Base-by-base conservation (phyloP, 2,113 vertebrate genomes). In the Psittacara wagleri region DNA sequence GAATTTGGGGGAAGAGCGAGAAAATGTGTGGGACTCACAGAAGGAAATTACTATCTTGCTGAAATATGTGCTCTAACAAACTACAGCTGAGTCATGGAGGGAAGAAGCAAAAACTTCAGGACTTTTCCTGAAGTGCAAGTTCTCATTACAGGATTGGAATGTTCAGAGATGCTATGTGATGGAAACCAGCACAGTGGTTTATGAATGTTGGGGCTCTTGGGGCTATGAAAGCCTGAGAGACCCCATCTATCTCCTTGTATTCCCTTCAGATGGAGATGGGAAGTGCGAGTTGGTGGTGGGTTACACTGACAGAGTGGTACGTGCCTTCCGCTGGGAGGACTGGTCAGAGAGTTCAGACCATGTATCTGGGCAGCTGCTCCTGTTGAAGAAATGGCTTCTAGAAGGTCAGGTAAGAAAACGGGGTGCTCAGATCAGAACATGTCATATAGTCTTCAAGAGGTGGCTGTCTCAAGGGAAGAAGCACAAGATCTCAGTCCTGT, bases 321-420 rank as follows among this genome's bases (percentile, higher is more conserved):
- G 99, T 87, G 99, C 99, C 20, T 99, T 99, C 94, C 99, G 99
- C 23, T 99, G 99, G 99, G 99, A 99, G 72, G 99, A 99, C 79
- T 96, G 97, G 0, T 94, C 97, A 0, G 99, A 99, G 9, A 68
- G 94, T 19, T 88, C 98, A 1, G 99, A 99, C 15, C 91, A 97
- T 22, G 67, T 98, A 16, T 96, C 97, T 6, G 99, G 99, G 39
- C 99, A 99, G 83, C 96, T 99, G 95, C 97, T 99, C 17, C 98
- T 98, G 37, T 98, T 99, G 79, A 99, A 99, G 98, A 99, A 99
- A 81, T 99, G 99, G 99, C 98, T 99, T 43, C 98, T 99, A 91
- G 99, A 99, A 94, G 99, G 99, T 55, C 99, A 99, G 99, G 99
- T 99, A 97, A 98, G 96, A 31, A 82, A 78, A 59, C 2, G 2